Evolutionary conservation across 2,797 vertebrate genomes (phyloP).

Genomic region (Ambastaia sidthimunki): DNA sequence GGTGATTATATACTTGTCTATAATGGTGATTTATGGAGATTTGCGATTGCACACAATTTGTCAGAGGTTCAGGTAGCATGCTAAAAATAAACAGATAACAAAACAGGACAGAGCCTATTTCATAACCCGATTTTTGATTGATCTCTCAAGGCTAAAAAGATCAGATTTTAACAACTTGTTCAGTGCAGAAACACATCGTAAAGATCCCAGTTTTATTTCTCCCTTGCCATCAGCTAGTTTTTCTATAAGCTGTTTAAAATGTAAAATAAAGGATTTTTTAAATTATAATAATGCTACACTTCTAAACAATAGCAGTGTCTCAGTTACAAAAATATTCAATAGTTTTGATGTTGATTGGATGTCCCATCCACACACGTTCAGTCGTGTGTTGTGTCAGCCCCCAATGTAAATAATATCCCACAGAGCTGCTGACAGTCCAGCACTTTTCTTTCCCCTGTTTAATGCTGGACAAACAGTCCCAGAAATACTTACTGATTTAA

Average conservation of each 20-base stretch:
- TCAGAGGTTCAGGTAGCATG: slow-evolving; percentile 86
- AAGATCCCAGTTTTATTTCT: slow-evolving; percentile 10
- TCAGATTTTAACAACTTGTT: slow-evolving; percentile 83
- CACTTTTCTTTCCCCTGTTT: slow-evolving; percentile 19
- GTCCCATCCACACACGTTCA: not conserved
- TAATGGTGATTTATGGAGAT: slow-evolving; percentile 99
- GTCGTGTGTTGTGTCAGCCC: not conserved
- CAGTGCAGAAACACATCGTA: not conserved
- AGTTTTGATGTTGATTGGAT: not conserved
- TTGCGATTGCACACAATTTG: slow-evolving; percentile 97
- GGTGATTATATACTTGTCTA: slow-evolving; percentile 99
- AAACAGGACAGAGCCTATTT: slow-evolving; percentile 91
- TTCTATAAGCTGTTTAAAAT: not conserved
- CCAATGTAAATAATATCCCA: slow-evolving; percentile 19
- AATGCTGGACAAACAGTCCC: slow-evolving; percentile 2
- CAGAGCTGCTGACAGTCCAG: slow-evolving; percentile 30
- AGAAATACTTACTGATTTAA: not conserved
- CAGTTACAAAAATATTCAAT: not conserved
- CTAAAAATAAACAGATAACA: slow-evolving; percentile 65
- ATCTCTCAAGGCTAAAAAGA: slow-evolving; percentile 85
- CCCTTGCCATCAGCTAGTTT: slow-evolving; percentile 4
- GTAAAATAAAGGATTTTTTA: not conserved
- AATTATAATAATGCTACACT: not conserved
- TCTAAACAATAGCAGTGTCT: no score
- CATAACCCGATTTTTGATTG: slow-evolving; percentile 96